Conservation (phyloP, 2,797 vertebrate genomes). For the Sebastes vulpes region DNA sequence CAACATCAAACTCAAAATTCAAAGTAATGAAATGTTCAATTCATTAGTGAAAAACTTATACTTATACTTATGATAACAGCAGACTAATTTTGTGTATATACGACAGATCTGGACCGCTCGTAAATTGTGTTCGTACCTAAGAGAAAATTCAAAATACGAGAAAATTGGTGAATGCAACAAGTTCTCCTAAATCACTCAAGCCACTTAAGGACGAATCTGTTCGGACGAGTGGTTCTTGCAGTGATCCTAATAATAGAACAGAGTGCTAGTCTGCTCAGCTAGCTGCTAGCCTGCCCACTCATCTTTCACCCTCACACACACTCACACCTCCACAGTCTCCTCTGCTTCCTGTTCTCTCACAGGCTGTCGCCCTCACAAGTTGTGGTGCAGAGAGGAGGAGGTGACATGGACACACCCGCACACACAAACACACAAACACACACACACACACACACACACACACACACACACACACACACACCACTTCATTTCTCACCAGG, state of each 20-base stretch:
- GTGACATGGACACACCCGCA: constrained; percentile 50
- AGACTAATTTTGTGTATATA: background rate
- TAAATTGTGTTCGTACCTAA: background rate
- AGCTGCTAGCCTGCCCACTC: constrained; percentile 44
- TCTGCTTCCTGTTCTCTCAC: constrained; percentile 73
- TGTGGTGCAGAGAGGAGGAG: constrained; percentile 57
- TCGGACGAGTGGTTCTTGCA: background rate
- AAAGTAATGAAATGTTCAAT: background rate
- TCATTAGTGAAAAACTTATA: background rate
- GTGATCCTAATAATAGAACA: constrained; percentile 46
- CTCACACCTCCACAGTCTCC: constrained; percentile 55
- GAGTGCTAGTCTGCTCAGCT: constrained; percentile 36
- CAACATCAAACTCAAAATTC: background rate
- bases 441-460: constrained; percentile 27
- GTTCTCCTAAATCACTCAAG: background rate
- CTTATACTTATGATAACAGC: background rate
- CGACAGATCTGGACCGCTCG: background rate
- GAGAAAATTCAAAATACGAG: background rate
- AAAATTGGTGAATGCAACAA: background rate
- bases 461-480: constrained; percentile 8
- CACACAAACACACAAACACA: constrained; percentile 27
- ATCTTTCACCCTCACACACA: constrained; percentile 21
- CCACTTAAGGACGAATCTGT: background rate
- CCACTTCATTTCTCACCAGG: constrained; percentile 67
- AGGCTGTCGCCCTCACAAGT: constrained; percentile 71